Percentiles rank a stretch among this genome's conserved stretches.
Conservation (phyloP, 2,113 vertebrate species). For the Trochalopteron elliotii region DNA sequence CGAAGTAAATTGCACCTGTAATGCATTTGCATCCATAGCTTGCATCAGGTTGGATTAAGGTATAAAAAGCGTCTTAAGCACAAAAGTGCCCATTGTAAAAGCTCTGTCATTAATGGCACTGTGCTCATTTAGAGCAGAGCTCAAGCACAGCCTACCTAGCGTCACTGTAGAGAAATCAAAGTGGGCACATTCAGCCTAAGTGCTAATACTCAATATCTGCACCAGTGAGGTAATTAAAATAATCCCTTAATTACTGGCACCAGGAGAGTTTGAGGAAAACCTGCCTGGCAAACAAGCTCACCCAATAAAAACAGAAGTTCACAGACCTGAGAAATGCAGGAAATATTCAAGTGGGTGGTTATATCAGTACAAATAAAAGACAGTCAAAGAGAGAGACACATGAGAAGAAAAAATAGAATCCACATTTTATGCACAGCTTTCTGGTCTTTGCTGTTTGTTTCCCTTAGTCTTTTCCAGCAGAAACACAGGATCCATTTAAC, state of each 20-base stretch:
- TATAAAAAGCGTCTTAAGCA: slow-evolving; percentile 30
- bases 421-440: background rate
- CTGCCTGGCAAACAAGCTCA: slow-evolving; percentile 46
- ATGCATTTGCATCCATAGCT: slow-evolving; percentile 14
- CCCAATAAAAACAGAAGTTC: background rate
- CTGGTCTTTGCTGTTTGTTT: background rate
- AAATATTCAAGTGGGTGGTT: background rate
- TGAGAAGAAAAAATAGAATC: background rate
- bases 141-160: slow-evolving; percentile 35
- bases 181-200: slow-evolving; percentile 21
- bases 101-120: slow-evolving; percentile 1
- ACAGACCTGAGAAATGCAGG: background rate
- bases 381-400: background rate
- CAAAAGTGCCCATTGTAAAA: slow-evolving; percentile 43
- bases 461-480: background rate
- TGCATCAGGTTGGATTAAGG: slow-evolving; percentile 55
- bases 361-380: background rate
- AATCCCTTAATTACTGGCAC: slow-evolving; percentile 67
- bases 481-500: background rate
- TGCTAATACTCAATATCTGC: slow-evolving; percentile 10
- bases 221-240: slow-evolving; percentile 41
- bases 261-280: slow-evolving; percentile 43
- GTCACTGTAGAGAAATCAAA: slow-evolving; percentile 43
- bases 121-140: slow-evolving; percentile 38
- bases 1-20: slow-evolving; percentile 39